Base-by-base conservation (phyloP, 2,113 vertebrate species). In the Tylochromis polylepis region DNA sequence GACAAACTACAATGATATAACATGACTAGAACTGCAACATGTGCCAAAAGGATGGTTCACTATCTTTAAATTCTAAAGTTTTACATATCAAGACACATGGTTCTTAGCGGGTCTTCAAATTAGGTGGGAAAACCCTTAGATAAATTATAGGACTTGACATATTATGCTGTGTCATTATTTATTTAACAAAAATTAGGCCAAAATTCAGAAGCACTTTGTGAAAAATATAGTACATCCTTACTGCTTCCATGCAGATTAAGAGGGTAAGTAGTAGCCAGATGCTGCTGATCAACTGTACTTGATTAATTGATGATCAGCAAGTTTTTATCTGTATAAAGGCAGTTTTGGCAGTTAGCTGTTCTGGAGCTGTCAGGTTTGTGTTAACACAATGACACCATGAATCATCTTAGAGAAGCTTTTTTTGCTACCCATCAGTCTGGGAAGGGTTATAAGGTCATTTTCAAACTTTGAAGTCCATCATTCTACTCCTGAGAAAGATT, bases 151-250 rank as follows among this genome's bases (percentile, higher is more conserved):
- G 15, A 43, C 15, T 11, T 2, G 65, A 43, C n/a, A 43, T 16
- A 43, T 70, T 43, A 24, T 41, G 0, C 7, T 1, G 0, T 43
- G n/a, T 10, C n/a, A 43, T 70, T 10, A 70, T 43, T 43, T 43
- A 24, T 70, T 43, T 70, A 16, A 24, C 3, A 43, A 43, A 70
- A 70, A 10, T 10, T 5, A 24, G 8, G 65, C 22, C 36, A 43
- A 43, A 43, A 43, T 43, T 11, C 41, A 43, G 41, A 43, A 43
- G 11, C 41, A 43, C 4, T 14, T 4, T 43, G 41, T 43, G 43
- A 5, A 46, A 46, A 43, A 24, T 16, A 24, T 43, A 70, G 36
- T 70, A 43, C 65, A 16, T 2, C 3, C 38, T 70, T 1, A 43
- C 65, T 43, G n/a, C 60, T 65, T 65, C 20, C 65, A 24, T 41